Evolutionary conservation across 1,140 invertebrate genomes (phyloP).

Genomic region (Cataglyphis hispanica): DNA sequence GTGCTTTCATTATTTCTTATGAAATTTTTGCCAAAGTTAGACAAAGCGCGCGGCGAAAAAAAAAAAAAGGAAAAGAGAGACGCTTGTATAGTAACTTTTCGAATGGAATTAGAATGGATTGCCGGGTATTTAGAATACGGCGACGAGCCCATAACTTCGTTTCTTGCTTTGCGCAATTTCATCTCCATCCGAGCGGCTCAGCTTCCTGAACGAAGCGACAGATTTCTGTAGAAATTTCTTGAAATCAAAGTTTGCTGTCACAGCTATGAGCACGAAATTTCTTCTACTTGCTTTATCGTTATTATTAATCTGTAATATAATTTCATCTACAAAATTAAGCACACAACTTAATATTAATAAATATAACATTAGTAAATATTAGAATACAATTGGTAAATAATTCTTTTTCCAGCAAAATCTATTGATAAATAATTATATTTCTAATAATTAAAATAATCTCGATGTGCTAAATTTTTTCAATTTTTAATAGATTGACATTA

Average conservation of each 20-base stretch:
- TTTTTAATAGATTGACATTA: not conserved
- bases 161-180: constrained; percentile 54
- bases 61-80: not conserved
- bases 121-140: constrained; percentile 64
- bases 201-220: constrained; percentile 61
- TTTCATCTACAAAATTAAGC: no score
- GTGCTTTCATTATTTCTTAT: constrained; percentile 59
- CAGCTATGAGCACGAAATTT: constrained; percentile 5
- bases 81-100: constrained; percentile 34
- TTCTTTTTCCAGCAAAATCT: not conserved
- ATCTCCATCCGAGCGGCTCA: constrained; percentile 40
- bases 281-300: constrained; percentile 24
- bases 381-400: no score
- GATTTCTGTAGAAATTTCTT: constrained; percentile 68
- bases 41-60: not conserved
- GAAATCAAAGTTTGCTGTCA: constrained; percentile 64
- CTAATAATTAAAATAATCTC: no score
- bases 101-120: constrained; percentile 69
- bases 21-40: constrained; percentile 43
- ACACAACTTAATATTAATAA: no score
- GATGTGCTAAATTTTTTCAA: no score
- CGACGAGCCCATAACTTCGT: constrained; percentile 66
- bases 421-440: not conserved
- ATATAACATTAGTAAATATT: not conserved
- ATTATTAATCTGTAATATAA: not conserved